A percentile compares a stretch with the other conserved stretches of the same genome.
phyloP scores from a whole-genome alignment of 2,113 vertebrate species.

The Bubalus kerabau region DNA sequence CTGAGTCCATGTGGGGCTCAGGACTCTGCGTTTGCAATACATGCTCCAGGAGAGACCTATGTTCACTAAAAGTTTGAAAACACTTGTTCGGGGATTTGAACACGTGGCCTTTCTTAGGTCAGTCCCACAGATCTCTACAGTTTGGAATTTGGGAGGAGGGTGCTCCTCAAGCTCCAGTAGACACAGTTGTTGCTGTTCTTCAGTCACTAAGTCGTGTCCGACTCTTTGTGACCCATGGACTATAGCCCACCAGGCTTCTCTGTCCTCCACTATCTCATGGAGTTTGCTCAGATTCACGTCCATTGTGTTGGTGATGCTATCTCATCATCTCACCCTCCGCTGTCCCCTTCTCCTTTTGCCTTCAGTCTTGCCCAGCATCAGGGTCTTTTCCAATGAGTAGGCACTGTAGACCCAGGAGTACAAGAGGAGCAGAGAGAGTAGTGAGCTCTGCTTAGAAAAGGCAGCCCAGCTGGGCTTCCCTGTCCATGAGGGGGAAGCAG shows the following conservation, averaged over 20 bases:
- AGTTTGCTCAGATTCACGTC: neutral
- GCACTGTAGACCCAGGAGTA: neutral
- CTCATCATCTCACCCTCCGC: neutral
- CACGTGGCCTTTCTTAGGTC: neutral
- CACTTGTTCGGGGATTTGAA: neutral
- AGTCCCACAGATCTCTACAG: neutral
- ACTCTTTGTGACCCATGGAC: neutral
- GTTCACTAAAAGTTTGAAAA: neutral
- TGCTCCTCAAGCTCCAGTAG: neutral
- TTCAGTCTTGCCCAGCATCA: neutral
- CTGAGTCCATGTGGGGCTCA: neutral
- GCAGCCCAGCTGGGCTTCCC: neutral
- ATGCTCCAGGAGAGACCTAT: neutral
- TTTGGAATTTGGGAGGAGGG: neutral
- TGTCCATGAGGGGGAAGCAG: neutral
- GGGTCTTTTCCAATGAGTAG: neutral
- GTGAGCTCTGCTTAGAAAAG: neutral
- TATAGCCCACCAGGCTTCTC: neutral
- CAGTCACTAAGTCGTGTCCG: neutral
- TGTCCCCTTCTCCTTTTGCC: neutral
- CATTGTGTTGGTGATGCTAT: neutral
- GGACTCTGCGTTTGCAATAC: neutral
- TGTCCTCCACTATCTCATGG: neutral
- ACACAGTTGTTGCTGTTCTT: neutral
- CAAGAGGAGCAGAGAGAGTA: neutral